These are phyloP conservation scores for Phrynocephalus vlangalii DNA, from an alignment of 2,797 vertebrate species.

Conservation along the genomic window DNA sequence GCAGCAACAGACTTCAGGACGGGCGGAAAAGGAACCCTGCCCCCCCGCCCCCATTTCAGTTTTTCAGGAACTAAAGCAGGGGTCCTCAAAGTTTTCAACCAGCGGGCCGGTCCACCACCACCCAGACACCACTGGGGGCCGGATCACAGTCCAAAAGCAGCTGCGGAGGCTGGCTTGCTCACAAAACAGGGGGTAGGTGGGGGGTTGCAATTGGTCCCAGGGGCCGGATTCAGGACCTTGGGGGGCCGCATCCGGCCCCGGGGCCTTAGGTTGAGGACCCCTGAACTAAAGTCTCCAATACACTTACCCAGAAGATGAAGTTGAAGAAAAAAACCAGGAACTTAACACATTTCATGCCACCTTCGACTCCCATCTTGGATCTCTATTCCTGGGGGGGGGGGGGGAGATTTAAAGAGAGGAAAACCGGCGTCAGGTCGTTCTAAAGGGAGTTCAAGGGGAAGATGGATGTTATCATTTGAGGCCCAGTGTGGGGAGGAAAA, in stretches of 20 bases:
- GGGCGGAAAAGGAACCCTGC: neutral
- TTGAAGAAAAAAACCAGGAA: slow-evolving; percentile 85
- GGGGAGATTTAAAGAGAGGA: neutral
- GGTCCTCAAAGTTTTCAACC: too few relatives aligned
- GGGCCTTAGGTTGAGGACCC: too few relatives aligned
- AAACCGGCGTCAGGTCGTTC: rapidly evolving
- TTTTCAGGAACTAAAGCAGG: neutral
- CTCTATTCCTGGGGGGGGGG: neutral
- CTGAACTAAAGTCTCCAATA: neutral
- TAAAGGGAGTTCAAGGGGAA: too few relatives aligned
- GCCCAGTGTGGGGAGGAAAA: neutral
- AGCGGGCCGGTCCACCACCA: too few relatives aligned
- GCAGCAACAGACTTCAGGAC: neutral
- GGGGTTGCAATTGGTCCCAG: too few relatives aligned
- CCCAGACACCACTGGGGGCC: too few relatives aligned
- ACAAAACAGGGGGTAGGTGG: too few relatives aligned
- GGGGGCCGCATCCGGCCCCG: too few relatives aligned
- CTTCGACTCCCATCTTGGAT: slow-evolving; percentile 80
- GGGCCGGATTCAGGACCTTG: too few relatives aligned
- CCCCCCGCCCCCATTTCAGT: neutral
- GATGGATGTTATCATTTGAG: neutral
- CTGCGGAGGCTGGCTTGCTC: too few relatives aligned
- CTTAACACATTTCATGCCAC: slow-evolving; percentile 85
- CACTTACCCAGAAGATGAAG: slow-evolving; percentile 88
- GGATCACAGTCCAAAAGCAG: too few relatives aligned